These are phyloP conservation scores for Gonioctena quinquepunctata DNA, from an alignment of 1,140 invertebrate species.

Conservation along the genomic window DNA sequence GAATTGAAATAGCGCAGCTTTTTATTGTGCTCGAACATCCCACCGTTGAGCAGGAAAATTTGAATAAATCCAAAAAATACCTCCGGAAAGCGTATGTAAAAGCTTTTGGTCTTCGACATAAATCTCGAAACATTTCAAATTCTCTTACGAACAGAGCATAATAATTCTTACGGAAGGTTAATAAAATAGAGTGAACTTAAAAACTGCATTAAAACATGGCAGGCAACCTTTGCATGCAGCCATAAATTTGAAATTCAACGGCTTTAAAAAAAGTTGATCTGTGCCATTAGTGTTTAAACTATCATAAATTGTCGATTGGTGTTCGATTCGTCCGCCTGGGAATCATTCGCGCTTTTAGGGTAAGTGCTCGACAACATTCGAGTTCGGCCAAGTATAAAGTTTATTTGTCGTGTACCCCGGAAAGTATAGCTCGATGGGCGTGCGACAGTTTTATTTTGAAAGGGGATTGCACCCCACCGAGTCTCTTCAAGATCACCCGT, in stretches of 20 bases:
- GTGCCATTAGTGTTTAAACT: slow-evolving; percentile 50
- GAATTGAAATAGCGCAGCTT: not conserved
- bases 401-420: slow-evolving; percentile 52
- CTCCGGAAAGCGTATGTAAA: slow-evolving; percentile 5
- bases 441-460: slow-evolving; percentile 52
- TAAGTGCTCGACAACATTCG: slow-evolving; percentile 49
- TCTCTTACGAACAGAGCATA: slow-evolving; percentile 4
- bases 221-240: slow-evolving; percentile 37
- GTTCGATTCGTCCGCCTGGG: slow-evolving; percentile 43
- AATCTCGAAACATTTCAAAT: slow-evolving; percentile 5
- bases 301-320: slow-evolving; percentile 52
- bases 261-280: slow-evolving; percentile 45
- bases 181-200: slow-evolving; percentile 46
- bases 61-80: slow-evolving; percentile 13
- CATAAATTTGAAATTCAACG: slow-evolving; percentile 47
- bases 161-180: slow-evolving; percentile 29
- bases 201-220: slow-evolving; percentile 43
- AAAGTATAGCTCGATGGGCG: slow-evolving; percentile 46
- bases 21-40: slow-evolving; percentile 11
- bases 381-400: slow-evolving; percentile 51
- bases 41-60: not conserved
- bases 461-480: slow-evolving; percentile 42
- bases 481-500: slow-evolving; percentile 54
- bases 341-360: slow-evolving; percentile 45
- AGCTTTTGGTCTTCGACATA: slow-evolving; percentile 12